These are phyloP conservation scores for Sycophila sp. DNA, from an alignment of 1,140 invertebrate genomes.

Conservation along the genomic window DNA sequence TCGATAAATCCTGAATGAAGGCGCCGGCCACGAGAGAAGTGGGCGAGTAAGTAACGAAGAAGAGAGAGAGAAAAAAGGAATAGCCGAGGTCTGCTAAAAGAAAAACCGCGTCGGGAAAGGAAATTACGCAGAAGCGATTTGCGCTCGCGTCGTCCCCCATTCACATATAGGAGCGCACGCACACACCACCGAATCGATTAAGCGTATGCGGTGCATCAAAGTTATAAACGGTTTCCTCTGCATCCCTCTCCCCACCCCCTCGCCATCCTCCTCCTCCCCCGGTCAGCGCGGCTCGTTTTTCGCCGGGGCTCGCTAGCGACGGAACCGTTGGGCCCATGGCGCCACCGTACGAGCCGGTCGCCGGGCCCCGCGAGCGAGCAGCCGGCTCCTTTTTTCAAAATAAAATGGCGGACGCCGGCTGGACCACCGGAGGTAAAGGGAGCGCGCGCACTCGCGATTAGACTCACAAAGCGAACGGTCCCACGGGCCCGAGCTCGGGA, in stretches of 20 bases:
- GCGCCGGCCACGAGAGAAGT: too few species aligned
- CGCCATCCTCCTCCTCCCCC: background rate
- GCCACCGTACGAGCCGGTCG: slow-evolving; percentile 2
- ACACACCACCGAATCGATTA: slow-evolving; percentile 29
- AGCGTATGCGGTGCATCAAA: slow-evolving; percentile 31
- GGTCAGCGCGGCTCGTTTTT: slow-evolving; percentile 1
- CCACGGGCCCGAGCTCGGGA: slow-evolving; percentile 54
- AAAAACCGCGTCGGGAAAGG: background rate
- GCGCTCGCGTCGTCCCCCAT: background rate
- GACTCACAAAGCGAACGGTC: slow-evolving; percentile 68
- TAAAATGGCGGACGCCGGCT: slow-evolving; percentile 51
- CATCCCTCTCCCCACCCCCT: background rate
- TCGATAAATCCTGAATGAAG: slow-evolving; percentile 33
- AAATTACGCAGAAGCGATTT: slow-evolving; percentile 37
- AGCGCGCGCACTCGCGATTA: slow-evolving; percentile 59
- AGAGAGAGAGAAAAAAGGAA: background rate
- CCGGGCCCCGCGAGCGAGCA: background rate
- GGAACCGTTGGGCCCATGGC: slow-evolving; percentile 13
- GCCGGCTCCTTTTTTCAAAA: slow-evolving; percentile 20
- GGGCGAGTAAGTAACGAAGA: background rate
- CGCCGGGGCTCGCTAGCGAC: slow-evolving; percentile 16
- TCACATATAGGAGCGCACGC: background rate
- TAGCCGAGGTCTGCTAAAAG: background rate
- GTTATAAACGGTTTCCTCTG: slow-evolving; percentile 37
- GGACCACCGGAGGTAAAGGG: background rate